Conservation (phyloP, 2,888 invertebrate genomes). For the Unio pictorum region DNA sequence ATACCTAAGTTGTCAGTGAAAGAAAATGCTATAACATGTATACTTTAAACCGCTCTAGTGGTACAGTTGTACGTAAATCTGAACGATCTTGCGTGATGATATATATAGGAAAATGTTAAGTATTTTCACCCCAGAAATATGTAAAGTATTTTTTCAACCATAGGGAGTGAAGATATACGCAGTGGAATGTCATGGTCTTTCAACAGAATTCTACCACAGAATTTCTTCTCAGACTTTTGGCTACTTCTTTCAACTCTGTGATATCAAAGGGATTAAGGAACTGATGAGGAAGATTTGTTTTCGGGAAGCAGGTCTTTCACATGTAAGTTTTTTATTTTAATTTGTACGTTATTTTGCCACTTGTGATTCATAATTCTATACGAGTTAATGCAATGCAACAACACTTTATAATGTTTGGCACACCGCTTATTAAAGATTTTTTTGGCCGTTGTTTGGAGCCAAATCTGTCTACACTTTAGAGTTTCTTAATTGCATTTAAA, state of each 20-base stretch:
- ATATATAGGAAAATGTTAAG: too few relatives aligned
- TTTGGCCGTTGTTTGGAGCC: too few relatives aligned
- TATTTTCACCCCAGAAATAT: too few relatives aligned
- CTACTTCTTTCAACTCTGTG: conserved; percentile 19
- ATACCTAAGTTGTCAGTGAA: too few relatives aligned
- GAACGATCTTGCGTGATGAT: too few relatives aligned
- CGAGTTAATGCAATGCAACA: neutral
- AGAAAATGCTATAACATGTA: too few relatives aligned
- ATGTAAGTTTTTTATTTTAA: conserved; percentile 11
- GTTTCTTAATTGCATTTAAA: too few relatives aligned
- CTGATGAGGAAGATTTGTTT: conserved; percentile 26
- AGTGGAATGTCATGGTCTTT: conserved; percentile 10
- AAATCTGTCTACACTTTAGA: too few relatives aligned
- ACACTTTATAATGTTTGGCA: neutral
- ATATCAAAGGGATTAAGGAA: conserved; percentile 23
- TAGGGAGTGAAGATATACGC: conserved; percentile 29
- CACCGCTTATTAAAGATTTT: too few relatives aligned
- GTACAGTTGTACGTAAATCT: too few relatives aligned
- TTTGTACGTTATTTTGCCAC: neutral
- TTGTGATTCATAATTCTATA: neutral
- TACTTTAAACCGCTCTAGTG: too few relatives aligned
- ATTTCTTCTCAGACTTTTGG: conserved; percentile 27
- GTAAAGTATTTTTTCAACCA: too few relatives aligned
- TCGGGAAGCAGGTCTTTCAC: conserved; percentile 25
- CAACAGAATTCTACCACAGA: conserved; percentile 20